These are phyloP conservation scores for Rhipidura dahli DNA, from an alignment of 2,113 vertebrate genomes.

Conservation along the genomic window DNA sequence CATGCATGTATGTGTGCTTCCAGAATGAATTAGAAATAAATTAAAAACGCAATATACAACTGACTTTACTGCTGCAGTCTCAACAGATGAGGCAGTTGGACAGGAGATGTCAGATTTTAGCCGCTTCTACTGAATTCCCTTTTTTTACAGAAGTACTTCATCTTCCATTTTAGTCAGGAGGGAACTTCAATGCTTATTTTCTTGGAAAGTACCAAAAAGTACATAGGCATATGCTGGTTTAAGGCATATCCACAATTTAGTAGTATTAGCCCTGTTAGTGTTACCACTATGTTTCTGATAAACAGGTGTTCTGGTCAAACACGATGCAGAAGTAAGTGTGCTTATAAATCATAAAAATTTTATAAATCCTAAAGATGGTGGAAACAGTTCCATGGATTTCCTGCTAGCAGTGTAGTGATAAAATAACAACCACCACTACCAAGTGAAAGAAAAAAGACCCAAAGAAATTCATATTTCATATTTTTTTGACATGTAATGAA, in stretches of 20 bases:
- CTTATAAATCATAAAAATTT: not conserved
- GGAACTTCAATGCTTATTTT: not conserved
- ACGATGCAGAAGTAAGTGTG: not conserved
- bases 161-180: not conserved
- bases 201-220: not conserved
- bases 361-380: not conserved
- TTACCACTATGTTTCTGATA: not conserved
- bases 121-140: not conserved
- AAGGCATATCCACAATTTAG: not conserved
- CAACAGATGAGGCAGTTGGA: not conserved
- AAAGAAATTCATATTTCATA: not conserved
- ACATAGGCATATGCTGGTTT: not conserved
- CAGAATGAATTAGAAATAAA: not conserved
- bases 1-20: not conserved
- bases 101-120: not conserved
- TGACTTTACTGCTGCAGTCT: not conserved
- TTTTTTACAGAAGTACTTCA: not conserved
- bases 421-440: not conserved
- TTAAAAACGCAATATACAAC: not conserved
- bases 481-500: not conserved
- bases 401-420: not conserved
- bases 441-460: not conserved
- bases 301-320: not conserved
- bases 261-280: not conserved
- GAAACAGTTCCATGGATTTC: not conserved